Percentiles rank a stretch among this genome's conserved stretches.
Conservation (phyloP, 2,888 invertebrate genomes). For the Cheilosia pagana region DNA sequence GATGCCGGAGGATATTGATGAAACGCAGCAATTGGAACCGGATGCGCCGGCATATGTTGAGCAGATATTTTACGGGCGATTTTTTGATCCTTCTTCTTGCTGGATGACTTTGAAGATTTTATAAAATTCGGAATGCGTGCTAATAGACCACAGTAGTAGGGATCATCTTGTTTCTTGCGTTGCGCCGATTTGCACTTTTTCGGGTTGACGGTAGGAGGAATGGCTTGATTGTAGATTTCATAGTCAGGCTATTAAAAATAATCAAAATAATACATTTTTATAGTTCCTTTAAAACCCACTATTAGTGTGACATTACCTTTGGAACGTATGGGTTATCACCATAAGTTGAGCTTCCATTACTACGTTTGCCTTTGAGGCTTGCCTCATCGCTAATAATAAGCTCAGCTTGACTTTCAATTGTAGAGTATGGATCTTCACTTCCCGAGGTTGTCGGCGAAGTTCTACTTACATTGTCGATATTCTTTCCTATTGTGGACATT, state of each 20-base stretch:
- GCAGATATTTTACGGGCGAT: slow-evolving; percentile 82
- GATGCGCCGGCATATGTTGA: slow-evolving; percentile 79
- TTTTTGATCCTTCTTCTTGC: slow-evolving; percentile 80
- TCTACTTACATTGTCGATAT: slow-evolving; percentile 79
- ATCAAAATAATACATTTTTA: not conserved
- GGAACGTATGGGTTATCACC: slow-evolving; percentile 82
- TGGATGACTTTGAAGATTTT: slow-evolving; percentile 83
- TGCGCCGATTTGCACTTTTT: slow-evolving; percentile 76
- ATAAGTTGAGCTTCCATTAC: slow-evolving; percentile 79
- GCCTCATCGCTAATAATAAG: slow-evolving; percentile 80
- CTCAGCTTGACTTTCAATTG: slow-evolving; percentile 83
- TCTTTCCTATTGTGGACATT: slow-evolving; percentile 85
- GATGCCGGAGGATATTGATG: slow-evolving; percentile 79
- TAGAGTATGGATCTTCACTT: slow-evolving; percentile 83
- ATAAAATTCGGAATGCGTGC: slow-evolving; percentile 89
- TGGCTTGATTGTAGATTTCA: slow-evolving; percentile 79
- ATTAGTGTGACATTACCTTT: slow-evolving; percentile 78
- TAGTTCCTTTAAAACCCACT: not conserved
- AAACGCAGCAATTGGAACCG: slow-evolving; percentile 82
- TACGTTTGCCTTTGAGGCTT: slow-evolving; percentile 80
- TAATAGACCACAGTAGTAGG: slow-evolving; percentile 88
- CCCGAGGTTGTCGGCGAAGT: slow-evolving; percentile 79
- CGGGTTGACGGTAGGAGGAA: slow-evolving; percentile 76
- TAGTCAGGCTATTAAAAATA: slow-evolving; percentile 80
- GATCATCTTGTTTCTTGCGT: slow-evolving; percentile 86